phyloP scores from a whole-genome alignment of 2,113 vertebrate species.

The Hipposideros armiger region DNA sequence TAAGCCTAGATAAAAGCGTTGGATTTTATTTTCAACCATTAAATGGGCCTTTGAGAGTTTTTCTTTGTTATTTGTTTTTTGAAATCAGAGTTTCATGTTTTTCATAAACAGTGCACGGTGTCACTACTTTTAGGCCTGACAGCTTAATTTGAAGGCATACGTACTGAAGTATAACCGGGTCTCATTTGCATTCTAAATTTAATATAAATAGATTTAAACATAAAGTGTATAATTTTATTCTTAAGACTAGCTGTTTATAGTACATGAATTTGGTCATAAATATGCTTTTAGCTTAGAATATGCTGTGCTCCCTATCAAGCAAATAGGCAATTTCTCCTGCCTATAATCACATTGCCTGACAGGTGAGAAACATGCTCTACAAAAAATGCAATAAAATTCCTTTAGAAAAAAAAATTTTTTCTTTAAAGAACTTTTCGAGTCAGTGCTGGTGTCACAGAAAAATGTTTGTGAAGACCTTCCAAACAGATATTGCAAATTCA shows the following conservation, averaged over 20 bases:
- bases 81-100: not conserved
- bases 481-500: constrained; percentile 48
- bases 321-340: constrained; percentile 28
- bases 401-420: constrained; percentile 23
- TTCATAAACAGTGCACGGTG: constrained; percentile 9
- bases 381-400: constrained; percentile 40
- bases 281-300: constrained; percentile 14
- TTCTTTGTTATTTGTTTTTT: not conserved
- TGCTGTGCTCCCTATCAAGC: not conserved
- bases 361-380: constrained; percentile 25
- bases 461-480: constrained; percentile 12
- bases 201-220: constrained; percentile 59
- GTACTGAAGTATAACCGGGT: constrained; percentile 1
- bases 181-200: constrained; percentile 65
- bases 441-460: constrained; percentile 28
- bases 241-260: constrained; percentile 42
- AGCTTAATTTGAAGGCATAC: constrained; percentile 54
- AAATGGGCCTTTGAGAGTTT: not conserved
- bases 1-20: not conserved
- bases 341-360: constrained; percentile 48
- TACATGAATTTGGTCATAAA: constrained; percentile 49
- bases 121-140: constrained; percentile 50
- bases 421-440: not conserved
- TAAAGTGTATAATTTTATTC: constrained; percentile 19
- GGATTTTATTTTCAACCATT: not conserved